These are phyloP conservation scores for Ips typographus DNA, from an alignment of 1,140 invertebrate species.

Conservation along the genomic window DNA sequence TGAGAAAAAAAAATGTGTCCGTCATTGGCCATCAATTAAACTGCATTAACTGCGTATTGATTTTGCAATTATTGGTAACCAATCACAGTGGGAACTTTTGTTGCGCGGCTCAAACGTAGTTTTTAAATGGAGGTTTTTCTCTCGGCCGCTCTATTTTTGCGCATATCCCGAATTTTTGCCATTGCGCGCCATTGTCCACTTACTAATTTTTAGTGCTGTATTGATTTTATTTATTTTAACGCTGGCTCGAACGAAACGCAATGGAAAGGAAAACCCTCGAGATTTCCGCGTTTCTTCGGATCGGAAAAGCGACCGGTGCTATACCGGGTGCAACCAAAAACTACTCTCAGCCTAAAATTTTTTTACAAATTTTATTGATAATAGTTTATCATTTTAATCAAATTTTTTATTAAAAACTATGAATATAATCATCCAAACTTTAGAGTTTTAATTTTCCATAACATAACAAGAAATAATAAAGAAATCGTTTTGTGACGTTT, in stretches of 20 bases:
- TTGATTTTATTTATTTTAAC: constrained; percentile 50
- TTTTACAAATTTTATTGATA: neutral
- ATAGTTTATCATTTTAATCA: no score
- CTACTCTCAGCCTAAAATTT: neutral
- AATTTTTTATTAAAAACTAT: no score
- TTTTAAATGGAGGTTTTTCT: constrained; percentile 46
- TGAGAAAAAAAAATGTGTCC: neutral
- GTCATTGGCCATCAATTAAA: constrained; percentile 47
- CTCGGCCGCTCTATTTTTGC: constrained; percentile 49
- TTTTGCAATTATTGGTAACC: constrained; percentile 55
- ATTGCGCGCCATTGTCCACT: constrained; percentile 53
- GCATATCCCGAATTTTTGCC: constrained; percentile 52
- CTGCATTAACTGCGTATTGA: constrained; percentile 52
- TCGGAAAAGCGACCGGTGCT: constrained; percentile 16
- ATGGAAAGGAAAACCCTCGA: constrained; percentile 24
- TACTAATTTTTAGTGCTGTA: constrained; percentile 52
- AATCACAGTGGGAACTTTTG: constrained; percentile 53
- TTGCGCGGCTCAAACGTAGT: constrained; percentile 46
- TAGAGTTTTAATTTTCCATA: no score
- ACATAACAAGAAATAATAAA: no score
- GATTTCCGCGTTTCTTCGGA: constrained; percentile 24
- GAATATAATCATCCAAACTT: no score
- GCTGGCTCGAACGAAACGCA: constrained; percentile 28
- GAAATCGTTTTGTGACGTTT: no score
- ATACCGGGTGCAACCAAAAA: constrained; percentile 10